Percentiles rank a stretch among this genome's conserved stretches.
phyloP scores from a whole-genome alignment of 2,888 invertebrate species.

The Aporophyla lueneburgensis region DNA sequence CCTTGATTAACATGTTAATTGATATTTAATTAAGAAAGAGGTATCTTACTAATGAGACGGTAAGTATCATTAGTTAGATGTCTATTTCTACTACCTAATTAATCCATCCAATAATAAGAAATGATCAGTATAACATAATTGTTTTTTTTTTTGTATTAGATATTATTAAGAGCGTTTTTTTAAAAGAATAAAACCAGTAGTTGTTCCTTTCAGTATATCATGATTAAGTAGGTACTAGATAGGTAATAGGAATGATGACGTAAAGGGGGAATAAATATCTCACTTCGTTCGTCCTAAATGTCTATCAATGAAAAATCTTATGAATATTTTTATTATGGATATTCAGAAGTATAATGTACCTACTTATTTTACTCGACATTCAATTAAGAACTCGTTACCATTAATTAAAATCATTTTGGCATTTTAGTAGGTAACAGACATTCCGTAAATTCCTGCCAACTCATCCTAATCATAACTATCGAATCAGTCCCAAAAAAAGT shows the following conservation, averaged over 20 bases:
- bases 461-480: constrained; percentile 6
- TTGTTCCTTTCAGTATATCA: no score
- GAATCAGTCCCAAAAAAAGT: neutral
- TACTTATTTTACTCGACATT: constrained; percentile 15
- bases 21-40: no score
- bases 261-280: neutral
- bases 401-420: constrained; percentile 16
- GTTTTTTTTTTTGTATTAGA: no score
- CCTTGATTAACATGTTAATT: constrained; percentile 83
- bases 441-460: constrained; percentile 10
- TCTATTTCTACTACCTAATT: no score
- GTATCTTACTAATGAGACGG: no score
- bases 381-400: constrained; percentile 35
- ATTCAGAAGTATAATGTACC: constrained; percentile 7
- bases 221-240: no score
- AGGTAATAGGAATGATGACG: neutral
- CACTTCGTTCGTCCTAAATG: neutral
- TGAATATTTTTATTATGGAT: constrained; percentile 35
- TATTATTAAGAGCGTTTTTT: no score
- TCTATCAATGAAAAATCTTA: constrained; percentile 11
- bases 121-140: no score
- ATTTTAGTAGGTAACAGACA: constrained; percentile 15
- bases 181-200: no score
- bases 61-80: no score
- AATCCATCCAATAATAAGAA: no score